Conservation (phyloP, 1,140 invertebrate genomes). For the Eupeodes corollae region DNA sequence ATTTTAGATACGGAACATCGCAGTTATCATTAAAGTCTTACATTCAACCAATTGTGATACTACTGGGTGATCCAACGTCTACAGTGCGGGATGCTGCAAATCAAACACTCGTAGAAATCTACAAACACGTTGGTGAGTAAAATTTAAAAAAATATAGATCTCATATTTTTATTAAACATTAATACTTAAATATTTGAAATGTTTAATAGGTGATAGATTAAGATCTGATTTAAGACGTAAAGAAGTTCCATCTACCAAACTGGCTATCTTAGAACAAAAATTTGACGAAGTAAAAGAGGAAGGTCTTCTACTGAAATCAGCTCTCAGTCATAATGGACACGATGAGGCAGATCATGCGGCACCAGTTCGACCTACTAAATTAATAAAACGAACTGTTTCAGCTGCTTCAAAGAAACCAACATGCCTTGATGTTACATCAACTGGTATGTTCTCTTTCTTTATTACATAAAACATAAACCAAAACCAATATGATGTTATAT, state of each 20-base stretch:
- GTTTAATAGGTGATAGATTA: constrained; percentile 57
- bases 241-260: constrained; percentile 70
- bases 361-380: constrained; percentile 24
- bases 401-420: constrained; percentile 9
- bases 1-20: constrained; percentile 67
- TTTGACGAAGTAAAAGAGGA: constrained; percentile 78
- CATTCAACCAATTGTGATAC: constrained; percentile 68
- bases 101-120: constrained; percentile 77
- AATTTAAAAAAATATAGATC: neutral
- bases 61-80: constrained; percentile 80
- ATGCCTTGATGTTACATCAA: constrained; percentile 4
- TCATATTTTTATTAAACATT: neutral
- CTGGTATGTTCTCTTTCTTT: neutral
- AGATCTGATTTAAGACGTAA: constrained; percentile 69
- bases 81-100: constrained; percentile 79
- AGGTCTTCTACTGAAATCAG: constrained; percentile 68
- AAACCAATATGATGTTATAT: too few relatives aligned
- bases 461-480: constrained; percentile 11
- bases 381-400: constrained; percentile 25
- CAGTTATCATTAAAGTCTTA: constrained; percentile 69
- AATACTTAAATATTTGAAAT: neutral
- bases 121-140: constrained; percentile 71
- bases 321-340: constrained; percentile 14
- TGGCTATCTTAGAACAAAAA: constrained; percentile 62
- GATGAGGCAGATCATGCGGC: constrained; percentile 27